These are phyloP conservation scores for Drosophila pruinosa DNA, from an alignment of 1,140 invertebrate species.

Conservation along the genomic window DNA sequence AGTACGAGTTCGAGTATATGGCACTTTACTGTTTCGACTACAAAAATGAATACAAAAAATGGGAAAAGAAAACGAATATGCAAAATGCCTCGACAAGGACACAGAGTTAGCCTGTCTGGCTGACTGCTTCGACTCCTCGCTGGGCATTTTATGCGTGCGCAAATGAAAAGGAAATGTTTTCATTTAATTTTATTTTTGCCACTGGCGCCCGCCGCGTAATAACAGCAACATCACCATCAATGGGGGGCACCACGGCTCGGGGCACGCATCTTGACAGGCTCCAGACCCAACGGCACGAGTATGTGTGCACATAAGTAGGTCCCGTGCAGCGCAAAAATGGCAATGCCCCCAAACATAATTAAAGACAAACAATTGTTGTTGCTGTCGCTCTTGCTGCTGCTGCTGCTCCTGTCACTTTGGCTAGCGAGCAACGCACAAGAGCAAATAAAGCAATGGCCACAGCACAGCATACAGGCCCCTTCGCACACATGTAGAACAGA, in stretches of 20 bases:
- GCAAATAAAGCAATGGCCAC: slow-evolving; percentile 59
- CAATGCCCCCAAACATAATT: slow-evolving; percentile 78
- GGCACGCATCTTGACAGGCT: slow-evolving; percentile 37
- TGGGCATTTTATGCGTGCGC: slow-evolving; percentile 64
- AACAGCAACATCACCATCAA: slow-evolving; percentile 44
- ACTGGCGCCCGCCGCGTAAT: slow-evolving; percentile 65
- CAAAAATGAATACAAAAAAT: not conserved
- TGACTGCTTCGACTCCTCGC: slow-evolving; percentile 18
- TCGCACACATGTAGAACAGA: not conserved
- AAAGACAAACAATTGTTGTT: slow-evolving; percentile 77
- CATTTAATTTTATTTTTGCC: slow-evolving; percentile 82
- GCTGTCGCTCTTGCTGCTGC: slow-evolving; percentile 21
- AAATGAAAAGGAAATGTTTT: slow-evolving; percentile 82
- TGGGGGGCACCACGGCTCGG: not conserved
- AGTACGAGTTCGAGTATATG: slow-evolving; percentile 7
- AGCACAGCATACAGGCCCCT: slow-evolving; percentile 18
- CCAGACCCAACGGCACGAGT: slow-evolving; percentile 2
- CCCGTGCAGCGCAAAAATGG: slow-evolving; percentile 60
- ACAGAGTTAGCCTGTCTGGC: slow-evolving; percentile 12
- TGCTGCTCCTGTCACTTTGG: slow-evolving; percentile 19
- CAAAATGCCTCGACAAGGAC: slow-evolving; percentile 32
- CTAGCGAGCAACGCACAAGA: slow-evolving; percentile 56
- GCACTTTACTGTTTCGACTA: slow-evolving; percentile 47
- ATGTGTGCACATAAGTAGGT: slow-evolving; percentile 61
- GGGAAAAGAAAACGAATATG: slow-evolving; percentile 15